Evolutionary conservation across 2,797 vertebrate species (phyloP).

Genomic region (Leuciscus waleckii): DNA sequence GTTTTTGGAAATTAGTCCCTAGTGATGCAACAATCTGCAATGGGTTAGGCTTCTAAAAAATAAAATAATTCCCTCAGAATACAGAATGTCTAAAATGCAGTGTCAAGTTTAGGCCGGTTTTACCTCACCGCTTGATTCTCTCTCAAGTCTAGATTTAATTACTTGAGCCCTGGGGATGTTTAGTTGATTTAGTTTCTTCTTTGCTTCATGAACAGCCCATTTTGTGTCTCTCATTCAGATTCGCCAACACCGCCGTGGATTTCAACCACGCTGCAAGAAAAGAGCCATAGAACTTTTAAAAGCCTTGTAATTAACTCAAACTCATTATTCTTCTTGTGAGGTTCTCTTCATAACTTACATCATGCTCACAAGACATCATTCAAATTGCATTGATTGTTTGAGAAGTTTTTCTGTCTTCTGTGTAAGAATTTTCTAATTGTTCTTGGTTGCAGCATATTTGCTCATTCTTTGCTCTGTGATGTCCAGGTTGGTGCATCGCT

Average conservation of each 20-base stretch:
- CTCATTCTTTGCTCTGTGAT: constrained; percentile 3
- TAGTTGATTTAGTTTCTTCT: constrained; percentile 40
- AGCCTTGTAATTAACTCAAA: not conserved
- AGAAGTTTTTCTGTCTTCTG: not conserved
- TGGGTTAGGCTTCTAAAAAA: constrained; percentile 66
- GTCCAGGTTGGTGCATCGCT: not conserved
- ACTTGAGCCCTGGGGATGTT: constrained; percentile 48
- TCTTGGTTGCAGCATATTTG: not conserved
- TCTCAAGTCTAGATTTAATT: constrained; percentile 59
- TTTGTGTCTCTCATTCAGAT: constrained; percentile 26
- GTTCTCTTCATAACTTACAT: constrained; percentile 25
- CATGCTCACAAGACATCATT: constrained; percentile 12
- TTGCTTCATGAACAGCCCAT: constrained; percentile 50
- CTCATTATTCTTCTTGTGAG: constrained; percentile 13
- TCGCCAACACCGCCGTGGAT: not conserved
- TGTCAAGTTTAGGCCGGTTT: constrained; percentile 54
- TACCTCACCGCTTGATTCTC: constrained; percentile 23
- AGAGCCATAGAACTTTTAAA: not conserved
- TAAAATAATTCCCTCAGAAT: constrained; percentile 64
- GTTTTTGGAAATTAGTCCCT: constrained; percentile 71
- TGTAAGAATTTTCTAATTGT: not conserved
- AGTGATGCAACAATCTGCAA: constrained; percentile 82
- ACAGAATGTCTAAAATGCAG: constrained; percentile 61
- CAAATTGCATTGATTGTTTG: not conserved
- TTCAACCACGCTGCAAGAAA: constrained; percentile 11